Conservation (phyloP, 2,888 invertebrate genomes). For the Strigamia maritima region DNA sequence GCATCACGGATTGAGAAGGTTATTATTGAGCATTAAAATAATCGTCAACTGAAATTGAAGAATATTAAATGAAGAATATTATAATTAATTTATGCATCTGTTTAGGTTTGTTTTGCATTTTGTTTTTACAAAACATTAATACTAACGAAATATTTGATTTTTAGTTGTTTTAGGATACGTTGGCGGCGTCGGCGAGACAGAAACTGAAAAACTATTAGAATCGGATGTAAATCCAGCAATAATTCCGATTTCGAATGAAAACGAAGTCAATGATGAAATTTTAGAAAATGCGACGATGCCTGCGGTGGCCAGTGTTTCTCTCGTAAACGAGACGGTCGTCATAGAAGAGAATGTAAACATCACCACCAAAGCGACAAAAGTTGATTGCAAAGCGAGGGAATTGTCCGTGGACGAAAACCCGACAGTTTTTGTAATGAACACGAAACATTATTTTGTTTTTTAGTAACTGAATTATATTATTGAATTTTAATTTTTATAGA, state of each 20-base stretch:
- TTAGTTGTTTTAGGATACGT: too few relatives aligned
- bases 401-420: not conserved
- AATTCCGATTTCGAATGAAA: not conserved
- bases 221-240: not conserved
- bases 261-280: not conserved
- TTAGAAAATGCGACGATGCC: not conserved
- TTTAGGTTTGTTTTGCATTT: not conserved
- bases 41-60: not conserved
- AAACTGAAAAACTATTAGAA: too few relatives aligned
- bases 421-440: not conserved
- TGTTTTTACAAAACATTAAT: too few relatives aligned
- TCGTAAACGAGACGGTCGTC: not conserved
- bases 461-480: not conserved
- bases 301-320: not conserved
- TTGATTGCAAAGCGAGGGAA: not conserved
- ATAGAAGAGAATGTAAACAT: not conserved
- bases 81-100: not conserved
- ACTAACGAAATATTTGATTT: too few relatives aligned
- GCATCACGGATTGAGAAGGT: not conserved
- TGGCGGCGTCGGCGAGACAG: too few relatives aligned
- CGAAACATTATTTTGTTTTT: not conserved
- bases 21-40: not conserved
- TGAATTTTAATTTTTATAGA: conserved; percentile 50
- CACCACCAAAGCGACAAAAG: not conserved
- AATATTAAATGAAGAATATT: not conserved